phyloP scores from a whole-genome alignment of 1,140 invertebrate species.

The Trissolcus basalis region DNA sequence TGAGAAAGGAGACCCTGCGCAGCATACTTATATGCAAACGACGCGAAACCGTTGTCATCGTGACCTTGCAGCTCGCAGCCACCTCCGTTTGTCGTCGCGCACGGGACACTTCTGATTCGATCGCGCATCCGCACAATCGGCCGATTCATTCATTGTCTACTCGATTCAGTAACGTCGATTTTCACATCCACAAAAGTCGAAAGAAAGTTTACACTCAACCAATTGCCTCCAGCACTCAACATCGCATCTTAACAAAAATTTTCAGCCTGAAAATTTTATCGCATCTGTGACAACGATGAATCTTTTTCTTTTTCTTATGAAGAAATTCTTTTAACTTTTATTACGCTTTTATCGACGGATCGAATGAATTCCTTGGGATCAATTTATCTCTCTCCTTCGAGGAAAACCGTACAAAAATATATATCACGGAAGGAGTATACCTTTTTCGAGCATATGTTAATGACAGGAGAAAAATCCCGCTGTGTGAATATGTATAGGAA shows the following conservation, averaged over 20 bases:
- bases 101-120: constrained; percentile 38
- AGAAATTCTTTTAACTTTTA: no score
- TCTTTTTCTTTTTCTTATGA: no score
- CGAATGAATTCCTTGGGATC: no score
- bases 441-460: constrained; percentile 12
- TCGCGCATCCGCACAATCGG: constrained; percentile 37
- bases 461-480: constrained; percentile 22
- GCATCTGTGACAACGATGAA: no score
- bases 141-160: constrained; percentile 29
- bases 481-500: constrained; percentile 12
- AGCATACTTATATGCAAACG: constrained; percentile 47
- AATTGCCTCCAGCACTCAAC: no score
- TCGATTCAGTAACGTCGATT: constrained; percentile 9
- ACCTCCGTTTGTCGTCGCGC: constrained; percentile 21
- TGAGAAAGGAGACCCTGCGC: constrained; percentile 56
- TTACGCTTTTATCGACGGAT: no score
- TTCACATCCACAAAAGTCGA: not conserved
- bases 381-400: constrained; percentile 14
- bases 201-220: not conserved
- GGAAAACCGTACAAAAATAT: constrained; percentile 11
- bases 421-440: constrained; percentile 8
- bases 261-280: no score
- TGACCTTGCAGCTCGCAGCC: constrained; percentile 50
- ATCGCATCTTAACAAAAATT: no score
- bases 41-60: constrained; percentile 40